These are phyloP conservation scores for Smutsia temminckii DNA, from an alignment of 2,797 vertebrate genomes.

Conservation along the genomic window DNA sequence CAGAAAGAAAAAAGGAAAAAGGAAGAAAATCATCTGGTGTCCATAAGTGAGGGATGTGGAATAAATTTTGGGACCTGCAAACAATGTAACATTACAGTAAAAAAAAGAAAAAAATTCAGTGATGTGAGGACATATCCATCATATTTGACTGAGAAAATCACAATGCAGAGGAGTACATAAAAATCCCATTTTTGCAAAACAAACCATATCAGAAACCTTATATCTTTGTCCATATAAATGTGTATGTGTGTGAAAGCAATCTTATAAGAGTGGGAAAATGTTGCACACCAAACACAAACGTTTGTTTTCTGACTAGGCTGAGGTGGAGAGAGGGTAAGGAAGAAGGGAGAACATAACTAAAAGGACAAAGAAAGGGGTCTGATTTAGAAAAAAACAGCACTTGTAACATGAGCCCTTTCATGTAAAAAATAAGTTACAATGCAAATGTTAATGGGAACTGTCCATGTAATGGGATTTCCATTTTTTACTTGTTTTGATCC, in stretches of 20 bases:
- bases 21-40: not conserved
- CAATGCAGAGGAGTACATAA: not conserved
- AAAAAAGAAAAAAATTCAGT: not conserved
- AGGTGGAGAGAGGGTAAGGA: not conserved
- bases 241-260: not conserved
- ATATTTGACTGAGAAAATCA: not conserved
- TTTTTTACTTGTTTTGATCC: not conserved
- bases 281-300: not conserved
- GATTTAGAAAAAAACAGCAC: not conserved
- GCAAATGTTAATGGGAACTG: not conserved
- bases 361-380: not conserved
- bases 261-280: not conserved
- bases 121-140: not conserved
- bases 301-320: not conserved
- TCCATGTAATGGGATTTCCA: rapidly evolving
- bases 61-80: not conserved
- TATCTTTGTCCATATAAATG: not conserved
- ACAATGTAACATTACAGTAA: not conserved
- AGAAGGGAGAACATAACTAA: not conserved
- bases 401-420: not conserved
- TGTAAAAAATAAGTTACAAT: not conserved
- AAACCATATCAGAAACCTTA: not conserved
- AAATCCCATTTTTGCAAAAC: not conserved
- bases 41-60: not conserved
- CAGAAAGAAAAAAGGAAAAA: not conserved